Conservation (phyloP, 2,113 vertebrate species). For the Saccopteryx bilineata region DNA sequence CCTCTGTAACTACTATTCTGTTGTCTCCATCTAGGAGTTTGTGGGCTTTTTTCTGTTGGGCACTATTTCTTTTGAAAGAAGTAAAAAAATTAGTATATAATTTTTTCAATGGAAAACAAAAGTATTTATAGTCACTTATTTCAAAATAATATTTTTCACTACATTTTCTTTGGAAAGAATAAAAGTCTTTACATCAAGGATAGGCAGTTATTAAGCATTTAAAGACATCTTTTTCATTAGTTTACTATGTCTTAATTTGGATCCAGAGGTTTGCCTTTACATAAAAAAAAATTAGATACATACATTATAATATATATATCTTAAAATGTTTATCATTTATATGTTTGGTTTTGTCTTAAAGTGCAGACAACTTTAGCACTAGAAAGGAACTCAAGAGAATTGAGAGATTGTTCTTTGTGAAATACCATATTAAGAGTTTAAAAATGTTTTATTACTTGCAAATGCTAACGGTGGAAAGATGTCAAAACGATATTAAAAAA, state of each 20-base stretch:
- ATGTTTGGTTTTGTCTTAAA: conserved; percentile 54
- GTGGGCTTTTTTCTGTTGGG: not conserved
- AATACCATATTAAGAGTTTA: conserved; percentile 11
- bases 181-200: not conserved
- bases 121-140: conserved; percentile 30
- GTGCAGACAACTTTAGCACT: conserved; percentile 8
- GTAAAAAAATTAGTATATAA: not conserved
- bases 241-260: conserved; percentile 23
- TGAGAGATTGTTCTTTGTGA: conserved; percentile 37
- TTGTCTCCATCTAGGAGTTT: not conserved
- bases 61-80: not conserved
- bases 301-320: conserved; percentile 8
- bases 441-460: conserved; percentile 16
- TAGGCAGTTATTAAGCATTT: conserved; percentile 50
- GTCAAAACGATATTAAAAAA: conserved; percentile 52
- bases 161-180: not conserved
- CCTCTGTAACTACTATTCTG: not conserved
- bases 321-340: conserved; percentile 46
- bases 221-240: not conserved
- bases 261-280: conserved; percentile 7
- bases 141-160: conserved; percentile 44
- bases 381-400: conserved; percentile 14
- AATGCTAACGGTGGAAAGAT: conserved; percentile 49
- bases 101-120: not conserved
- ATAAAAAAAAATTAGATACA: conserved; percentile 19